A percentile compares a stretch with the other conserved stretches of the same genome.
Conservation (phyloP, 2,113 vertebrate genomes). For the Festucalex cinctus region DNA sequence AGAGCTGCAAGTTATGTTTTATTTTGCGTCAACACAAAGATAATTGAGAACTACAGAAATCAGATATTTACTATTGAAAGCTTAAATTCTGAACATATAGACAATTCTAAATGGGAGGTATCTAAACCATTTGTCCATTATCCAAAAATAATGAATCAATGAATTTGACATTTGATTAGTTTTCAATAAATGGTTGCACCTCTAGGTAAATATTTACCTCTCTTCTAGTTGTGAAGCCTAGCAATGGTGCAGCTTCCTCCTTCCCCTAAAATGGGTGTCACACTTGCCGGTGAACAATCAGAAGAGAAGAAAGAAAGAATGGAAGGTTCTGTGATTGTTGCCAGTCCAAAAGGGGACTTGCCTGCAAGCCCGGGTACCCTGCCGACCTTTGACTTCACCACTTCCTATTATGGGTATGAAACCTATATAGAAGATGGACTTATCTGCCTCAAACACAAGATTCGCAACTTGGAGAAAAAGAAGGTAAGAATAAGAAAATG, state of each 20-base stretch:
- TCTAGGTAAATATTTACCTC: background rate
- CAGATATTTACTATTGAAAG: no score
- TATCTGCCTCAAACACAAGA: conserved; percentile 95
- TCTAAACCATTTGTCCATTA: no score
- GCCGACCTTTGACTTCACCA: conserved; percentile 68
- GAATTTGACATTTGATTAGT: background rate
- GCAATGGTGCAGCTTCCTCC: conserved; percentile 86
- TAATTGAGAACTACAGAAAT: no score
- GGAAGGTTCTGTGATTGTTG: conserved; percentile 30
- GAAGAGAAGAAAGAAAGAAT: conserved; percentile 59
- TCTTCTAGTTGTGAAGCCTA: conserved; percentile 38
- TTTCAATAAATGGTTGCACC: background rate
- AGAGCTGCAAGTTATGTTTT: no score
- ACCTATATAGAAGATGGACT: conserved; percentile 91
- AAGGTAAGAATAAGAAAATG: conserved; percentile 73
- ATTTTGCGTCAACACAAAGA: no score
- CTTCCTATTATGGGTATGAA: conserved; percentile 84
- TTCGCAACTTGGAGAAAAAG: conserved; percentile 96
- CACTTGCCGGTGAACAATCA: conserved; percentile 62
- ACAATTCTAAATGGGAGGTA: no score
- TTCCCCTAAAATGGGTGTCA: conserved; percentile 58
- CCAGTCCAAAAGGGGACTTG: conserved; percentile 12
- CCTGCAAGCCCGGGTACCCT: conserved; percentile 57
- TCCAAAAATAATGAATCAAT: background rate
- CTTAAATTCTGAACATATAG: no score